phyloP scores from a whole-genome alignment of 1,140 invertebrate genomes.

The Papilio polytes region DNA sequence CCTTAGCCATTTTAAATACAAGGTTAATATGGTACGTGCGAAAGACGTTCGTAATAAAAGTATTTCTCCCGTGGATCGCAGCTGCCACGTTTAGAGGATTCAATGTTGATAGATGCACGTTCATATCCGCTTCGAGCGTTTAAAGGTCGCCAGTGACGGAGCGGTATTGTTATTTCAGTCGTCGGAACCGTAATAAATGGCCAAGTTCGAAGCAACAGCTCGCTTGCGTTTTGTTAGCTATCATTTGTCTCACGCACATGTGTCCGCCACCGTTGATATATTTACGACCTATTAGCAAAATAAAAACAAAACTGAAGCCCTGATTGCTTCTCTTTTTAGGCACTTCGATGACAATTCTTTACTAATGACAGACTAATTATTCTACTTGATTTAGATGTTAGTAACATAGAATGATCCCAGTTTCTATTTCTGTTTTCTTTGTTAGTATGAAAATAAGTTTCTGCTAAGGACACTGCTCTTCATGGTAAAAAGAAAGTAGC shows the following conservation, averaged over 20 bases:
- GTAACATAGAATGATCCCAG: slow-evolving; percentile 28
- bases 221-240: slow-evolving; percentile 73
- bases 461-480: not conserved
- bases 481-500: not conserved
- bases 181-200: slow-evolving; percentile 73
- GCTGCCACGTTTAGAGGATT: slow-evolving; percentile 34
- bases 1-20: slow-evolving; percentile 16
- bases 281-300: slow-evolving; percentile 81
- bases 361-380: slow-evolving; percentile 71
- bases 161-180: slow-evolving; percentile 80
- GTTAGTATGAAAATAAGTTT: not conserved
- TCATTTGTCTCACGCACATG: slow-evolving; percentile 78
- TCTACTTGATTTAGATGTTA: slow-evolving; percentile 55
- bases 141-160: slow-evolving; percentile 62
- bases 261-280: slow-evolving; percentile 74
- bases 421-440: slow-evolving; percentile 11
- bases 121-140: slow-evolving; percentile 43
- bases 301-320: slow-evolving; percentile 67
- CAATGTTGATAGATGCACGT: slow-evolving; percentile 40
- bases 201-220: slow-evolving; percentile 72
- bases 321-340: slow-evolving; percentile 57
- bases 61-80: slow-evolving; percentile 5
- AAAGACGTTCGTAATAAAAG: slow-evolving; percentile 17
- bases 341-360: slow-evolving; percentile 59
- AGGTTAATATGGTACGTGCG: not conserved